Evolutionary conservation across 2,888 invertebrate genomes (phyloP), one percentile per base, ranked within the genome.

Genomic region (Mythimna ferrago): DNA sequence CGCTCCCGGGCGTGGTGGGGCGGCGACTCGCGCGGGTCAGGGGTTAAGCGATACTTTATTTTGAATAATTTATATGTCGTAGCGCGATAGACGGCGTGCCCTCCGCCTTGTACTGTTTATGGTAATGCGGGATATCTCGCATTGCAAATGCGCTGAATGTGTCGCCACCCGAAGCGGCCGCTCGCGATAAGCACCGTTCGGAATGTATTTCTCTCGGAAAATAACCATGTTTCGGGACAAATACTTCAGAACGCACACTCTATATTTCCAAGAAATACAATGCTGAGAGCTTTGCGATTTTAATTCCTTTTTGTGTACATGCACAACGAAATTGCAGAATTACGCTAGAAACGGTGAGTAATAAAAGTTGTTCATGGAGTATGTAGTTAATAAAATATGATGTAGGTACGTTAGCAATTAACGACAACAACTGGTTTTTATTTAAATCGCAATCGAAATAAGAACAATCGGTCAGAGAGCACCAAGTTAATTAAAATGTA

Each of bases 11-110:
- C 71, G 64, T 75, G 71, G 71, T 66, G 82, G 78, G 81, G 89
- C 92, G 88, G 92, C 89, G 87, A 72, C 77, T 76, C 56, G 76
- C 80, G 61, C 66, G 89, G 94, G 94, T 95, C 94, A 92, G 84
- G 86, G 96, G 96, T 95, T 96, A 96, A 96, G 94, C 96, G 96
- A 96, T 96, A 96, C 96, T 96, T 96, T 96, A 96, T 96, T 96
- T 96, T 96, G 96, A 96, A 96, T 96, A 96, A 96, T 96, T 96
- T 96, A 96, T 96, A 95, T 95, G 95, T 95, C 94, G 94, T 92
- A 92, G 91, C 89, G 92, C 95, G 96, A 96, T 96, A 95, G 96
- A 95, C 95, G 94, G 93, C 94, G 91, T 95, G 95, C 95, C 93
- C 95, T 95, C 94, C 94, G 93, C 92, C 93, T 93, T 92, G 93